Evolutionary conservation across 2,113 vertebrate genomes (phyloP), one percentile per base, ranked within the genome.

Genomic region (Condylura cristata): DNA sequence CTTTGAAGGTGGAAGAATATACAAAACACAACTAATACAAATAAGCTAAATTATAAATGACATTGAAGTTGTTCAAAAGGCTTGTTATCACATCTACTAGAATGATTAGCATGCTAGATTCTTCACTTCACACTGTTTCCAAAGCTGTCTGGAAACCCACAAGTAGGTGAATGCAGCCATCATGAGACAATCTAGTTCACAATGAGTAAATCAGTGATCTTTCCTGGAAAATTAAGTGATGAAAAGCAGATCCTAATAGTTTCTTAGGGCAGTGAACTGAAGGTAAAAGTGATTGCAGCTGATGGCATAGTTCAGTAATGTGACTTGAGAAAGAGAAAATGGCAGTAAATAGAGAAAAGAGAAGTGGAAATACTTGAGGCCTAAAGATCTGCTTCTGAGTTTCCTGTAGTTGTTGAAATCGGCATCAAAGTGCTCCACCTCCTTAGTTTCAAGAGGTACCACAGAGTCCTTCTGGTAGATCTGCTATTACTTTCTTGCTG

Each of bases 301-400:
- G 46, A 37, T 66, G n/a, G 20, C 8, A 22, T 72, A n/a, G 26
- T 84, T 63, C 70, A 80, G 10, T 51, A 7, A 46, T 7, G 1
- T 41, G 13, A 84, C 56, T 1, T 28, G 26, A 83, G 22, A 7
- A 48, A 74, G 4, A 74, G 30, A 34, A 65, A 71, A 30, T 34
- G 4, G n/a, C 28, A 32, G 9, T 37, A 39, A 28, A 32, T 53
- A 6, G 7, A 0, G 12, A 44, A 41, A 1, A 26, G 5, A 8
- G 17, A 89, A 75, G 5, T 11, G 37, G 32, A 46, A 26, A 53
- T 3, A 56, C 44, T 0, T 51, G 8, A 70, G 12, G 28, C 0
- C 3, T 41, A 75, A 10, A 66, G 22, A 5, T 22, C 18, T 41
- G 5, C 8, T 37, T 6, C 37, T 58, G 12, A 5, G 28, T 46